These are phyloP conservation scores for Xanthorhoe spadicearia DNA, from an alignment of 2,888 invertebrate genomes.

Conservation along the genomic window DNA sequence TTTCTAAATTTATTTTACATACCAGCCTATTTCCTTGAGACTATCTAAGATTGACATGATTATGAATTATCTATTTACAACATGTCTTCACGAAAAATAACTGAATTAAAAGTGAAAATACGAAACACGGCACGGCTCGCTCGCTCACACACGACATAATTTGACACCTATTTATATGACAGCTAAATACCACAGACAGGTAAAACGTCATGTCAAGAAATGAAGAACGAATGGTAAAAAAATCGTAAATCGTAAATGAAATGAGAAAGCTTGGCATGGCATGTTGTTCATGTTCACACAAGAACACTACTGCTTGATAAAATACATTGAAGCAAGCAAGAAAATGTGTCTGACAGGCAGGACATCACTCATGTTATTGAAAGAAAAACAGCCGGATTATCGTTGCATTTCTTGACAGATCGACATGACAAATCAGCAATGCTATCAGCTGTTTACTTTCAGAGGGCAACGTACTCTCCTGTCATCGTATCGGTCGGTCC, in stretches of 20 bases:
- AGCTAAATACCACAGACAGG: too few relatives aligned
- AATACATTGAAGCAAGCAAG: too few relatives aligned
- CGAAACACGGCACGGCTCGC: conserved; percentile 62
- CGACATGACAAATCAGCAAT: not conserved
- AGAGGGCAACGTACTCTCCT: not conserved
- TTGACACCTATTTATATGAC: conserved; percentile 7
- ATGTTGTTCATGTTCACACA: not conserved
- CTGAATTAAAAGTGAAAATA: conserved; percentile 63
- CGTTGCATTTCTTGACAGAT: not conserved
- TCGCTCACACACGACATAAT: conserved; percentile 38
- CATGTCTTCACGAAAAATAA: conserved; percentile 70
- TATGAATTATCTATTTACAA: conserved; percentile 62
- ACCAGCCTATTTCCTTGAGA: conserved; percentile 89
- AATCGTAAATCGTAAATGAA: too few relatives aligned
- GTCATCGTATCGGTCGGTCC: not conserved
- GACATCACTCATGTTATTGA: too few relatives aligned
- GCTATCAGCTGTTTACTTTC: not conserved
- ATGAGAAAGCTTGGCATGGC: too few relatives aligned
- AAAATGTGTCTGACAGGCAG: too few relatives aligned
- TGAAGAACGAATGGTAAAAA: not conserved
- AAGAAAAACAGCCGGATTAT: not conserved
- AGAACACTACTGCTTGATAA: not conserved
- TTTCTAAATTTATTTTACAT: conserved; percentile 51
- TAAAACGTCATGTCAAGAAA: not conserved
- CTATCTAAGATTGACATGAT: conserved; percentile 86